phyloP scores from a whole-genome alignment of 2,888 invertebrate genomes.

The Drosophila monieri region DNA sequence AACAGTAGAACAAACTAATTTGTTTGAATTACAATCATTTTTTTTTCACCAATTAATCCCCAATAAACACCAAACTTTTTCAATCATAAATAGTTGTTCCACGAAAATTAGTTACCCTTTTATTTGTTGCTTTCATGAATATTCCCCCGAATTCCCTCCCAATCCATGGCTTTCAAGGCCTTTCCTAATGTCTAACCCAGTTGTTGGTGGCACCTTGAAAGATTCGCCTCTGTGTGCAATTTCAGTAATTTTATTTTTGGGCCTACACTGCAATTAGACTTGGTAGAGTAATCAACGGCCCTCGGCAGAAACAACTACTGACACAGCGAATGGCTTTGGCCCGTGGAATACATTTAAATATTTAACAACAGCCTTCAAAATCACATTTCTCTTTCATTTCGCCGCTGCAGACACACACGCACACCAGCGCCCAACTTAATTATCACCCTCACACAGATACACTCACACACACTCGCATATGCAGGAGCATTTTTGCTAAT shows the following conservation, averaged over 20 bases:
- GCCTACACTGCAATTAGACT: slow-evolving; percentile 64
- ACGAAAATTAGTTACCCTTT: background rate
- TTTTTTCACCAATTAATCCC: background rate
- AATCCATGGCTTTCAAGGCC: slow-evolving; percentile 12
- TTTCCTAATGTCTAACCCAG: slow-evolving; percentile 2
- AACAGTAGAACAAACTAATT: background rate
- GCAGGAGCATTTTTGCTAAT: slow-evolving; percentile 71
- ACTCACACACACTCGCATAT: slow-evolving; percentile 4
- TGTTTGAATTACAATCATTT: background rate
- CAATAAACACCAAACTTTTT: slow-evolving; percentile 7
- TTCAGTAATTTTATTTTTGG: slow-evolving; percentile 57
- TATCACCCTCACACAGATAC: slow-evolving; percentile 46
- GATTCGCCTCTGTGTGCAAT: slow-evolving; percentile 32
- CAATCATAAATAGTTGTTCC: background rate
- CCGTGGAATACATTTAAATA: slow-evolving; percentile 69
- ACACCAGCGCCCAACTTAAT: slow-evolving; percentile 67
- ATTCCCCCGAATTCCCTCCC: background rate
- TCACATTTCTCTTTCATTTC: slow-evolving; percentile 71
- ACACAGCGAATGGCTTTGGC: slow-evolving; percentile 43
- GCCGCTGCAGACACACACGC: slow-evolving; percentile 29
- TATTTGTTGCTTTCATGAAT: background rate
- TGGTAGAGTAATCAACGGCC: slow-evolving; percentile 56
- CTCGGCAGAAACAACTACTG: slow-evolving; percentile 22
- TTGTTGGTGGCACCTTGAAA: slow-evolving; percentile 49
- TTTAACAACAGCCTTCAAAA: slow-evolving; percentile 76